Conservation (phyloP, 2,113 vertebrate species). For the Sylvietta virens region DNA sequence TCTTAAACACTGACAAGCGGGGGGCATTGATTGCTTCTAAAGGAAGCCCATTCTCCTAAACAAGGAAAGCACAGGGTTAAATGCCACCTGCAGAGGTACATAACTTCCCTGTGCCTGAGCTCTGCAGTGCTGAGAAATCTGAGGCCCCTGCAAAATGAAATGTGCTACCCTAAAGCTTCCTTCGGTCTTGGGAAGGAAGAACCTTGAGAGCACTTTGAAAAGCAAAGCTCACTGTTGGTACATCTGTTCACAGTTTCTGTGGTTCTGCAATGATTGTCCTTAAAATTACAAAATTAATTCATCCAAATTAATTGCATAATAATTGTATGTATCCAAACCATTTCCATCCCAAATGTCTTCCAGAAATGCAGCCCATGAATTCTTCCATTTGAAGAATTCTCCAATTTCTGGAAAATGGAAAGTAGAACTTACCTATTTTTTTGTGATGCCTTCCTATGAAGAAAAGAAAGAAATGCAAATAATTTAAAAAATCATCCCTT, state of each 20-base stretch:
- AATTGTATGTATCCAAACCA: not conserved
- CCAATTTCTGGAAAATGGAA: not conserved
- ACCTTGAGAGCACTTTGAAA: not conserved
- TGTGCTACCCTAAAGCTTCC: not conserved
- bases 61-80: not conserved
- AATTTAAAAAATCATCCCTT: not conserved
- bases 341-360: not conserved
- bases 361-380: not conserved
- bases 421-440: not conserved
- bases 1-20: not conserved
- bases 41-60: not conserved
- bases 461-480: not conserved
- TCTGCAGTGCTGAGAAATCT: not conserved
- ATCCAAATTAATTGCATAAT: not conserved
- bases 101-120: not conserved
- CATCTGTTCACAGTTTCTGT: not conserved
- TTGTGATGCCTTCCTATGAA: not conserved
- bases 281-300: not conserved
- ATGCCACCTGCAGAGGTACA: not conserved
- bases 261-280: not conserved
- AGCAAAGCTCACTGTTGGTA: not conserved
- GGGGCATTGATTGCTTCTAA: not conserved
- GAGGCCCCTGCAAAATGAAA: not conserved
- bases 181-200: not conserved
- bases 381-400: not conserved